These are phyloP conservation scores for Heliconius ethilla DNA, from an alignment of 2,888 invertebrate species.

Conservation along the genomic window DNA sequence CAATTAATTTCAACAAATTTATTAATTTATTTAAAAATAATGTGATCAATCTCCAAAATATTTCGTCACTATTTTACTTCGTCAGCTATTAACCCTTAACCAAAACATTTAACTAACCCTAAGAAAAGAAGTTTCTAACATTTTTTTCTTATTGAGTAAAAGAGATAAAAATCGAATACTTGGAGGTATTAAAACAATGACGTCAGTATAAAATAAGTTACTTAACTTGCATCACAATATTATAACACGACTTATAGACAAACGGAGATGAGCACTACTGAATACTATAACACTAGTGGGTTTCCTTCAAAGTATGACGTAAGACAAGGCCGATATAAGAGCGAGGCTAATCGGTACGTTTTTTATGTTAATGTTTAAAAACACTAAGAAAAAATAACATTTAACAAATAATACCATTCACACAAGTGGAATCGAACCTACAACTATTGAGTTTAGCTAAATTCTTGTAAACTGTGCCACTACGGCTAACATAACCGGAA, in stretches of 20 bases:
- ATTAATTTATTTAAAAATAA: no score
- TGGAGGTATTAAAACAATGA: background rate
- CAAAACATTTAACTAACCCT: background rate
- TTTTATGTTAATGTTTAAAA: background rate
- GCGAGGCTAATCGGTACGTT: background rate
- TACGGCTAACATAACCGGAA: background rate
- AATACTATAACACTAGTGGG: background rate
- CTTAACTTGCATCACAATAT: background rate
- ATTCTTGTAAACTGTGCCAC: background rate
- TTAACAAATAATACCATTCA: no score
- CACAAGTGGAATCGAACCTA: no score
- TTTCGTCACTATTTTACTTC: no score
- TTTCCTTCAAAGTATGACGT: constrained; percentile 6
- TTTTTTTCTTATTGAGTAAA: background rate
- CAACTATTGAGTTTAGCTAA: no score
- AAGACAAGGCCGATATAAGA: background rate
- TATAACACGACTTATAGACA: background rate
- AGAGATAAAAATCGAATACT: background rate
- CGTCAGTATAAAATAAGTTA: background rate
- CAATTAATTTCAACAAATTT: no score
- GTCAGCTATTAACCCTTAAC: background rate
- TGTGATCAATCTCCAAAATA: no score
- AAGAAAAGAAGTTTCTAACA: background rate
- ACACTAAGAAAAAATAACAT: background rate
- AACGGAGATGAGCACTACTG: background rate